Conservation (phyloP, 2,888 invertebrate species). For the Epinotia nisella region DNA sequence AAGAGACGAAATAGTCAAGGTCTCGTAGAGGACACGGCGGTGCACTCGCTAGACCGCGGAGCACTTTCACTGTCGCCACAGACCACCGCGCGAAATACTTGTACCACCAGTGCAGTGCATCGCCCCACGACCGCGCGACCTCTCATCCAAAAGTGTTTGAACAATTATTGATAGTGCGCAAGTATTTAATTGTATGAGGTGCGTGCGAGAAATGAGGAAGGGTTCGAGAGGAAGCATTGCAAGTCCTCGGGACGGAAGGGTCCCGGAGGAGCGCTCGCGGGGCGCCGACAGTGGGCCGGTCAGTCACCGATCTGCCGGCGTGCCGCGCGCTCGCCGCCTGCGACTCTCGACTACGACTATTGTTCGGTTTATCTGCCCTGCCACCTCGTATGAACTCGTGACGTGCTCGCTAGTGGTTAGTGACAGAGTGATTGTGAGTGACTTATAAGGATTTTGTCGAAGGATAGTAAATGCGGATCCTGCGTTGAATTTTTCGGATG, state of each 20-base stretch:
- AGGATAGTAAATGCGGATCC: slow-evolving; percentile 69
- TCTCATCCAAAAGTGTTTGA: slow-evolving; percentile 10
- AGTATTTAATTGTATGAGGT: slow-evolving; percentile 1
- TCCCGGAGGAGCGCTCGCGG: slow-evolving; percentile 80
- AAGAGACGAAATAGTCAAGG: slow-evolving; percentile 52
- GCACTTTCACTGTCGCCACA: slow-evolving; percentile 75
- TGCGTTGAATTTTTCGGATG: slow-evolving; percentile 65
- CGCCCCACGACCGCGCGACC: slow-evolving; percentile 14
- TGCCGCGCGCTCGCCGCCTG: slow-evolving; percentile 73
- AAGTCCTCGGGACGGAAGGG: slow-evolving; percentile 79
- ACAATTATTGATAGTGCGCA: background rate
- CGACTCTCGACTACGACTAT: slow-evolving; percentile 61
- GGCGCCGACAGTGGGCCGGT: slow-evolving; percentile 82
- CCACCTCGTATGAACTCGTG: slow-evolving; percentile 71
- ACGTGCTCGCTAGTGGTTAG: slow-evolving; percentile 73
- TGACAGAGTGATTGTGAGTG: slow-evolving; percentile 78
- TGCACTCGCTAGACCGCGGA: slow-evolving; percentile 62
- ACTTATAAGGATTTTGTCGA: slow-evolving; percentile 63
- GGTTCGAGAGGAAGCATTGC: slow-evolving; percentile 58
- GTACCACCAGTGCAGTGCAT: slow-evolving; percentile 48
- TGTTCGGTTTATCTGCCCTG: slow-evolving; percentile 73
- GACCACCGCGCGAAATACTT: slow-evolving; percentile 58
- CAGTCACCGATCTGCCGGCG: slow-evolving; percentile 83
- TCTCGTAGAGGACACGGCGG: slow-evolving; percentile 53
- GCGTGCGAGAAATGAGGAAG: slow-evolving; percentile 57